A percentile compares a stretch with the other conserved stretches of the same genome.
phyloP scores from a whole-genome alignment of 2,888 invertebrate species.

The Tanytarsus gracilentus region DNA sequence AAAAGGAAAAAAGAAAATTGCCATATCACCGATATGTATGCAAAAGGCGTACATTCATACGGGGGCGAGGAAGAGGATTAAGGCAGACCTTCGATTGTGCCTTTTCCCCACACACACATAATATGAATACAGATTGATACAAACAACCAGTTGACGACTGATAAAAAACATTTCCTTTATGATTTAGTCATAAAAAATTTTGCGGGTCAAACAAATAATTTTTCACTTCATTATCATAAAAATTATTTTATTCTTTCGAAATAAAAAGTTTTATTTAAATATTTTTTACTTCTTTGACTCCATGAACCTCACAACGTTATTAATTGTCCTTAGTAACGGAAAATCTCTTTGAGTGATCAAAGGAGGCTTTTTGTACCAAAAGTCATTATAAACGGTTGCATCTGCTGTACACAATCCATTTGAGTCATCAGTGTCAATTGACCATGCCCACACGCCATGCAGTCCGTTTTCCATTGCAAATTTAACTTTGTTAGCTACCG shows the following conservation, averaged over 20 bases:
- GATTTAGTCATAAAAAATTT: background rate
- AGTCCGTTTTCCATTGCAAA: slow-evolving; percentile 39
- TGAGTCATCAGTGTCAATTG: slow-evolving; percentile 48
- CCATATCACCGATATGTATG: background rate
- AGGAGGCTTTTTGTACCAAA: background rate
- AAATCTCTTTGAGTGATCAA: background rate
- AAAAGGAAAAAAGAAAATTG: background rate
- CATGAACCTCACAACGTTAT: background rate
- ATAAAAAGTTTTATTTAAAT: no score
- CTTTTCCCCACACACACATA: no score
- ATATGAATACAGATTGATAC: slow-evolving; percentile 12
- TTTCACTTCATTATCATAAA: background rate
- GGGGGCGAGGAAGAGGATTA: background rate
- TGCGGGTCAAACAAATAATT: background rate
- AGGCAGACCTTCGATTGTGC: slow-evolving; percentile 4
- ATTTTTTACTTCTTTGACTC: no score
- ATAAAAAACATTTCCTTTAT: slow-evolving; percentile 1
- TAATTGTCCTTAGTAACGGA: slow-evolving; percentile 2
- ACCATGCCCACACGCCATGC: slow-evolving; percentile 48
- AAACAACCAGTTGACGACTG: background rate
- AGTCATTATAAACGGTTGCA: background rate
- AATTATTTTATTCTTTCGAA: background rate
- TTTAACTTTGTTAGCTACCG: slow-evolving; percentile 30
- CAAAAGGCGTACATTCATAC: slow-evolving; percentile 8
- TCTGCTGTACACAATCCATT: slow-evolving; percentile 36